A percentile compares a stretch with the other conserved stretches of the same genome.
Conservation (phyloP, 2,797 vertebrate genomes). For the Oryzias sinensis region DNA sequence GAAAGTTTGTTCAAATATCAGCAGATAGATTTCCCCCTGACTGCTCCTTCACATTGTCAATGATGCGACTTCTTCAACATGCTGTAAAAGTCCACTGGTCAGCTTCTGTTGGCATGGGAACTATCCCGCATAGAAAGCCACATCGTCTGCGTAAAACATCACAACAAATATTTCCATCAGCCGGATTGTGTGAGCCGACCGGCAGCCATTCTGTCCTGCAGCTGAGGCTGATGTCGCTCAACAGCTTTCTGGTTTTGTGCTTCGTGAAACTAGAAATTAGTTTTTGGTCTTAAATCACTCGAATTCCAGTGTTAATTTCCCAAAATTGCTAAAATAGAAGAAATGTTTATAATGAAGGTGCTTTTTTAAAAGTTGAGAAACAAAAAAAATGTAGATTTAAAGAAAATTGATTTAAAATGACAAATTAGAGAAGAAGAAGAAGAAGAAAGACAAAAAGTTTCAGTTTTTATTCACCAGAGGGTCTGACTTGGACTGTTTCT, state of each 20-base stretch:
- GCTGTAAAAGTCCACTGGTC: conserved; percentile 8
- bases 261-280: conserved; percentile 3
- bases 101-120: conserved; percentile 2
- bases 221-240: conserved; percentile 10
- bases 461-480: no score
- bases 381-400: no score
- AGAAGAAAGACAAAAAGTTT: no score
- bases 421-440: no score
- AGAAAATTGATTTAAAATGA: no score
- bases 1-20: conserved; percentile 1
- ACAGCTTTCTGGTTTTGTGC: conserved; percentile 26
- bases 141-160: conserved; percentile 43
- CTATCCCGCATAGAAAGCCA: conserved; percentile 23
- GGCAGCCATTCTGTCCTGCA: not conserved
- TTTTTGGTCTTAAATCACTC: not conserved
- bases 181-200: not conserved
- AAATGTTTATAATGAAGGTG: no score
- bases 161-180: conserved; percentile 14
- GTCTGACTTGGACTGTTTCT: no score
- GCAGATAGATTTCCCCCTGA: not conserved
- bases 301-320: not conserved
- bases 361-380: no score
- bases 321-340: no score
- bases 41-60: not conserved
- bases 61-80: not conserved